Evolutionary conservation across 2,888 invertebrate species (phyloP).

Genomic region (Pristionchus japonicus): DNA sequence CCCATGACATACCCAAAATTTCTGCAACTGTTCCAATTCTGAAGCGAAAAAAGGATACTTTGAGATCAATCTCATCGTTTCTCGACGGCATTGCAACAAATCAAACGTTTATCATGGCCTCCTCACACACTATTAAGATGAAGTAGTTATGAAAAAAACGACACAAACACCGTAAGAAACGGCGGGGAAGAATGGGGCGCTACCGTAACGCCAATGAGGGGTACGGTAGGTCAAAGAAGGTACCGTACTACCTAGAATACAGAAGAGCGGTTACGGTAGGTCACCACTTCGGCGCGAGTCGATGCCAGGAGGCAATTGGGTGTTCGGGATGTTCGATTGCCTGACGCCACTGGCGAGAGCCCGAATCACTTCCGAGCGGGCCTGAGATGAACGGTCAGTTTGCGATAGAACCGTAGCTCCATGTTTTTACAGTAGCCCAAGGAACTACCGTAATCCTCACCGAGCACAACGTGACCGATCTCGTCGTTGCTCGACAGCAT

Average conservation of each 20-base stretch:
- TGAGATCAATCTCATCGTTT: no score
- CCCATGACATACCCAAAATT: no score
- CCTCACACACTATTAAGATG: neutral
- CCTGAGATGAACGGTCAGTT: conserved; percentile 9
- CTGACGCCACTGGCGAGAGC: conserved; percentile 69
- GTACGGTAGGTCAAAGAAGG: neutral
- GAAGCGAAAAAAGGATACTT: no score
- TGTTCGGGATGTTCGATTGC: conserved; percentile 68
- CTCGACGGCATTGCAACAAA: no score
- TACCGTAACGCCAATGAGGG: neutral
- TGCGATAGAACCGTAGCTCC: neutral
- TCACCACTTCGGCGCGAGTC: conserved; percentile 71
- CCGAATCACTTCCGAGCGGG: conserved; percentile 66
- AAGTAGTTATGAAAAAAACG: neutral
- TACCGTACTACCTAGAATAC: neutral
- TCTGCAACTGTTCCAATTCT: no score
- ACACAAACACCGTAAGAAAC: neutral
- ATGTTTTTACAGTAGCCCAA: neutral
- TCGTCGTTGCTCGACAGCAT: conserved; percentile 72
- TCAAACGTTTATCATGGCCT: neutral
- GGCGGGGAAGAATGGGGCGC: neutral
- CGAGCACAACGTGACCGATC: conserved; percentile 73
- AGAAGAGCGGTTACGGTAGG: no score
- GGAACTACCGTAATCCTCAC: conserved; percentile 47
- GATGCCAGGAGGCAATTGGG: conserved; percentile 72